These are phyloP conservation scores for Paguma larvata DNA, from an alignment of 2,797 vertebrate genomes.

Conservation along the genomic window DNA sequence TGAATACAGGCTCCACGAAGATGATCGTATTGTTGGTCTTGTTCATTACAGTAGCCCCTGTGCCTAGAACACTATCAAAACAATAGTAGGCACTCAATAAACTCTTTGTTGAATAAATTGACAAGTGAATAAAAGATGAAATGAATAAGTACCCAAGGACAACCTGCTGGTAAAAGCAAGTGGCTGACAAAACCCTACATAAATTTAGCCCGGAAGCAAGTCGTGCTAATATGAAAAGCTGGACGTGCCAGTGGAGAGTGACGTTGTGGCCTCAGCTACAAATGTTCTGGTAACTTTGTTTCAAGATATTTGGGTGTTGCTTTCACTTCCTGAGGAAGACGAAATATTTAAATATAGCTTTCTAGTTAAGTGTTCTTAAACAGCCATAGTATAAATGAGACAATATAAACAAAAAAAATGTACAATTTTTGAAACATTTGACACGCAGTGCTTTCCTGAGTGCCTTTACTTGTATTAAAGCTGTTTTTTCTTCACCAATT, in stretches of 20 bases:
- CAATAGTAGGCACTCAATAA: not conserved
- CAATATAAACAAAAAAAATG: not conserved
- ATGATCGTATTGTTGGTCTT: not conserved
- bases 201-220: not conserved
- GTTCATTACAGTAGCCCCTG: not conserved
- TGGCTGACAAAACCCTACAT: not conserved
- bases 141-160: not conserved
- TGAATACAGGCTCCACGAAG: not conserved
- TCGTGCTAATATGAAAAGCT: not conserved
- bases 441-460: not conserved
- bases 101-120: not conserved
- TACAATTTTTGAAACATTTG: not conserved
- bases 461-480: not conserved
- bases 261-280: not conserved
- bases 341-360: not conserved
- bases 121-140: not conserved
- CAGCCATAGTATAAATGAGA: not conserved
- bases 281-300: not conserved
- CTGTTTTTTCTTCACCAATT: not conserved
- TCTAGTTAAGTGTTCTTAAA: not conserved
- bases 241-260: rapidly evolving
- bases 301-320: not conserved
- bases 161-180: not conserved
- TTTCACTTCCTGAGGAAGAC: not conserved
- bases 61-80: not conserved